These are phyloP conservation scores for Ceratoteleas bidentatus DNA, from an alignment of 1,140 invertebrate genomes.

Conservation along the genomic window DNA sequence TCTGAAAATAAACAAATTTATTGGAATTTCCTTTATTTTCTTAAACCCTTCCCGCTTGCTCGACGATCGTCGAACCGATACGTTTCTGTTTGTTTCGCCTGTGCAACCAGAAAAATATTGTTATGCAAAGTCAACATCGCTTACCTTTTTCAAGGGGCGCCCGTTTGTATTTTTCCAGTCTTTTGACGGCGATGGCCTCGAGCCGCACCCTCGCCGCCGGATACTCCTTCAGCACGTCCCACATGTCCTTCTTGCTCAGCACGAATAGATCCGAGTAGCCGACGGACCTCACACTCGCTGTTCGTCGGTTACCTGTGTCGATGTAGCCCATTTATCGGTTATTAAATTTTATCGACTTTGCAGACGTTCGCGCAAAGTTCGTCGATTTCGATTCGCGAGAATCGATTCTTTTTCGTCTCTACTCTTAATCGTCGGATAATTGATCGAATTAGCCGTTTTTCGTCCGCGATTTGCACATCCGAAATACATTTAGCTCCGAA, in stretches of 20 bases:
- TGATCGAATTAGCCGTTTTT: background rate
- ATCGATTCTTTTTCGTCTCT: background rate
- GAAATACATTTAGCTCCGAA: too few species aligned
- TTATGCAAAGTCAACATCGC: conserved; percentile 56
- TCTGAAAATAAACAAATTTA: too few species aligned
- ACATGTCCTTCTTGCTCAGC: conserved; percentile 99
- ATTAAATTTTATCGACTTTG: conserved; percentile 74
- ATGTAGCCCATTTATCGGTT: conserved; percentile 81
- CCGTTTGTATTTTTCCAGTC: conserved; percentile 97
- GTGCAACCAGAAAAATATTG: conserved; percentile 12
- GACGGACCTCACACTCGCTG: conserved; percentile 97
- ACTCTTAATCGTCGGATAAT: background rate
- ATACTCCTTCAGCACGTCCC: conserved; percentile 99
- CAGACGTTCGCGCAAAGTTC: conserved; percentile 42
- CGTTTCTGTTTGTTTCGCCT: background rate
- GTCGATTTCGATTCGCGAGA: background rate
- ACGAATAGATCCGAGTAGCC: conserved; percentile 99
- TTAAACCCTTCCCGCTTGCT: too few species aligned
- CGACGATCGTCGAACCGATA: background rate
- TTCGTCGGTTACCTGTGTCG: conserved; percentile 94
- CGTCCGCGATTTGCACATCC: background rate
- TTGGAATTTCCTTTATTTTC: too few species aligned
- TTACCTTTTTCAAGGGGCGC: conserved; percentile 94
- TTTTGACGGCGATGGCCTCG: conserved; percentile 98
- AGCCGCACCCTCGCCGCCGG: conserved; percentile 96